Evolutionary conservation across 1,140 invertebrate species (phyloP), one percentile per base, ranked within the genome.

Genomic region (Zophobas atratus): DNA sequence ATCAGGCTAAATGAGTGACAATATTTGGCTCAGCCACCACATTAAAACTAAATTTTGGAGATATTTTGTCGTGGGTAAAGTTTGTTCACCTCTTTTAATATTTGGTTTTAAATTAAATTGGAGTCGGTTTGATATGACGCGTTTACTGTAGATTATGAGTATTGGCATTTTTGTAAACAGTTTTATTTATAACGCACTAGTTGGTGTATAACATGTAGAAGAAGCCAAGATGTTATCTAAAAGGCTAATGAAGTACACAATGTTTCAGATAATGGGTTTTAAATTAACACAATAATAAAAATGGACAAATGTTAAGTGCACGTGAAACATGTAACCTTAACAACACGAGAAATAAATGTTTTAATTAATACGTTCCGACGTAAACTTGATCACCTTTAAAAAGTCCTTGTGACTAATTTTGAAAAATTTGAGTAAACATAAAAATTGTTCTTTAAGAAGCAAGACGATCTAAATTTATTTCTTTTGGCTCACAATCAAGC

Each of bases 81-180:
- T 67, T 67, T 67, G 33, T 67, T 67, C 60, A 67, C 39, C 60
- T n/a, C n/a, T 32, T 67, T 41, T 41, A 60, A 36, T 38, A 60
- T 60, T 60, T 60, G 20, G 60, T 67, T 33, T 41, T 3, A 67
- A 46, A 67, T 67, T 67, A 67, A 8, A 67, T 46, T 67, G 39
- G 60, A 43, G 60, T 36, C 60, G 43, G 38, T 43, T 67, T 32
- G 60, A 67, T 67, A 67, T 2, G 48, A 51, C 36, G 1, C 38
- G 36, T 72, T 72, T 51, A 71, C 55, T 56, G 71, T 73, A 73
- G 71, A 73, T 73, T 73, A 73, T 73, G 38, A 67, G 39, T 67
- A 73, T 73, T 56, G 71, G 39, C 71, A 55, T 73, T 73, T 43
- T 8, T 36, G 49, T 55, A 73, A 73, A 73, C 55, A 67, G 39